These are phyloP conservation scores for Sclerodermus sp. DNA, from an alignment of 2,888 invertebrate species.

Conservation along the genomic window DNA sequence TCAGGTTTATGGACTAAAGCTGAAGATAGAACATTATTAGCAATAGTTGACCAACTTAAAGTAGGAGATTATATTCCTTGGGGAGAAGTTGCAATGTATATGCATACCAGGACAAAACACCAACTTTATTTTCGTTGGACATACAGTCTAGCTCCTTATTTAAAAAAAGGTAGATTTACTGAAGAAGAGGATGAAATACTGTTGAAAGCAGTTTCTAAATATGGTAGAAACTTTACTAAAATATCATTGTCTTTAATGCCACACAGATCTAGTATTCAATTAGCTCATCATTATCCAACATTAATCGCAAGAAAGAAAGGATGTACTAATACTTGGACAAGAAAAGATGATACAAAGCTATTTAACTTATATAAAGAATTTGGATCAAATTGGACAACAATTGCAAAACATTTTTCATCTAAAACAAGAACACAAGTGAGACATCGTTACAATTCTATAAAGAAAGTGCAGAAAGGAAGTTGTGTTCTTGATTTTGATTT, in stretches of 20 bases:
- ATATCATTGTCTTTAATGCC: slow-evolving; percentile 65
- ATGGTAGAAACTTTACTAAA: slow-evolving; percentile 64
- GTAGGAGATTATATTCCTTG: slow-evolving; percentile 74
- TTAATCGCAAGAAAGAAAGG: slow-evolving; percentile 53
- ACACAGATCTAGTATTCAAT: slow-evolving; percentile 65
- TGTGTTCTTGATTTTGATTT: not conserved
- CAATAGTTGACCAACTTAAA: slow-evolving; percentile 66
- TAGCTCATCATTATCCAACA: slow-evolving; percentile 65
- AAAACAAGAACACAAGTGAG: slow-evolving; percentile 65
- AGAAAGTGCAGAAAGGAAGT: slow-evolving; percentile 37
- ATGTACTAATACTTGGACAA: slow-evolving; percentile 63
- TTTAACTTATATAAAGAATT: slow-evolving; percentile 60
- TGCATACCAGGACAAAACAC: slow-evolving; percentile 66
- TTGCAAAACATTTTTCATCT: slow-evolving; percentile 61
- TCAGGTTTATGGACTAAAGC: slow-evolving; percentile 64
- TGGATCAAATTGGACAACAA: slow-evolving; percentile 60
- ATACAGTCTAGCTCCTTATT: slow-evolving; percentile 56
- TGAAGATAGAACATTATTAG: slow-evolving; percentile 69
- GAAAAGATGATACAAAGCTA: slow-evolving; percentile 66
- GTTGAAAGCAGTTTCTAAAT: slow-evolving; percentile 64
- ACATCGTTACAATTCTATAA: slow-evolving; percentile 63
- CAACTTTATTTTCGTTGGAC: slow-evolving; percentile 66
- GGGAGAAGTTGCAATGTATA: slow-evolving; percentile 68
- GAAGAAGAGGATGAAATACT: slow-evolving; percentile 69
- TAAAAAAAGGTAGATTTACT: slow-evolving; percentile 67